Conservation (phyloP, 2,797 vertebrate species). For the Chromobotia macracanthus region DNA sequence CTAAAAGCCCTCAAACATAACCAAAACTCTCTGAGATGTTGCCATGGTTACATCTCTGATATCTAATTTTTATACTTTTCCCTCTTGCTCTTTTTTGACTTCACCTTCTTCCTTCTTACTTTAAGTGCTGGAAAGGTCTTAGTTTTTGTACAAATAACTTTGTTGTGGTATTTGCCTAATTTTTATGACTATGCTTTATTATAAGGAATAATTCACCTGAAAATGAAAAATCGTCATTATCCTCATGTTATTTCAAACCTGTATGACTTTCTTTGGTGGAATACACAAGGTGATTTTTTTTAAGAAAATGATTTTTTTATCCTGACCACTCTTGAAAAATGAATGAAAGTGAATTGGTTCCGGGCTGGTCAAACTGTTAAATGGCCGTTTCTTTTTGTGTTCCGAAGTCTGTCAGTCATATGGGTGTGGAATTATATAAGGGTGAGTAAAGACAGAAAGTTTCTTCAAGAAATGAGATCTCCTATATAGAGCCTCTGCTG, state of each 20-base stretch:
- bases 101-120: conserved; percentile 1
- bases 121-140: conserved; percentile 48
- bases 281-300: not conserved
- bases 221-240: not conserved
- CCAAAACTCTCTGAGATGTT: conserved; percentile 55
- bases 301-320: no score
- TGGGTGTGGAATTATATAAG: not conserved
- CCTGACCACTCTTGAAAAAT: not conserved
- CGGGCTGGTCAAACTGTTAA: not conserved
- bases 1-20: conserved; percentile 45
- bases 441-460: not conserved
- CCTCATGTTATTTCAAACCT: not conserved
- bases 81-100: conserved; percentile 6
- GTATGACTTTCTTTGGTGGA: not conserved
- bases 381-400: not conserved
- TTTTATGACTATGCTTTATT: not conserved
- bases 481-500: not conserved
- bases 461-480: not conserved
- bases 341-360: not conserved
- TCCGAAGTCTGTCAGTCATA: not conserved
- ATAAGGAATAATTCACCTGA: not conserved
- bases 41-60: conserved; percentile 56
- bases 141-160: conserved; percentile 30
- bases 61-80: conserved; percentile 8
- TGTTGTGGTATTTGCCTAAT: conserved; percentile 16